These are phyloP conservation scores for Tichodroma muraria DNA, from an alignment of 2,113 vertebrate genomes.

Conservation along the genomic window DNA sequence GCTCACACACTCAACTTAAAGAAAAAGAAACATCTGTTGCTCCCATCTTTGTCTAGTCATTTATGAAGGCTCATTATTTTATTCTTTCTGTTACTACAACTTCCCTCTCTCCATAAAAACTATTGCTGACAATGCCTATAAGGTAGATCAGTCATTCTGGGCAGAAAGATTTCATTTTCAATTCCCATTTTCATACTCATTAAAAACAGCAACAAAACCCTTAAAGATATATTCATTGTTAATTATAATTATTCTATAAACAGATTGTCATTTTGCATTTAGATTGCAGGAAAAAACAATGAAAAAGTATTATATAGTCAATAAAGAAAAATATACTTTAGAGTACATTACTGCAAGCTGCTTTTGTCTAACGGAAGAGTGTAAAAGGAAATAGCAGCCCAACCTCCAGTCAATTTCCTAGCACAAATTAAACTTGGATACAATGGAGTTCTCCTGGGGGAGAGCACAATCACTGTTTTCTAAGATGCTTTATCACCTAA, in stretches of 20 bases:
- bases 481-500: neutral
- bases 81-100: neutral
- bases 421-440: neutral
- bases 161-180: conserved; percentile 7
- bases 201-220: neutral
- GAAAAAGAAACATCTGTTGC: neutral
- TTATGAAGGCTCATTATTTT: neutral
- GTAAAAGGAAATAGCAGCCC: neutral
- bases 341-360: neutral
- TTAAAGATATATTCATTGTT: neutral
- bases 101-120: neutral
- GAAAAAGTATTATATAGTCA: neutral
- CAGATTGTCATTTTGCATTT: neutral
- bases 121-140: neutral
- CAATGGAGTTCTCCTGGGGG: neutral
- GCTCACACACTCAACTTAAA: neutral
- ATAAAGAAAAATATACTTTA: conserved; percentile 8
- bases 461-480: neutral
- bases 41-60: neutral
- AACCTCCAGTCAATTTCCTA: neutral
- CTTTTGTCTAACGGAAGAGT: neutral
- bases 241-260: conserved; percentile 18
- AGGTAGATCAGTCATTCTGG: neutral
- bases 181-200: neutral
- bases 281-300: neutral